phyloP scores from a whole-genome alignment of 2,797 vertebrate genomes.

The Muscicapa comitata region DNA sequence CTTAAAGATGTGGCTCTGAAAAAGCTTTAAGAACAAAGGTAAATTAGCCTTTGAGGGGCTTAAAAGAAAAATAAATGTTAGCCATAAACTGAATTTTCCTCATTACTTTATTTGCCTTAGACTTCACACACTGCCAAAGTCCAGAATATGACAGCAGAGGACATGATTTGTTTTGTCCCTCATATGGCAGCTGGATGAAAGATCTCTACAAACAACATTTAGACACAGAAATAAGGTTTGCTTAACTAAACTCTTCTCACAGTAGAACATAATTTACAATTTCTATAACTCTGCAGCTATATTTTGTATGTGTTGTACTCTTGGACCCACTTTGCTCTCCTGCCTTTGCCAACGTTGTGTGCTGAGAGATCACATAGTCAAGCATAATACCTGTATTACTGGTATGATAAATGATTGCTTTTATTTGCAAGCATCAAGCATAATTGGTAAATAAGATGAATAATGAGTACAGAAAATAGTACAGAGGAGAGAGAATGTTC shows the following conservation, averaged over 20 bases:
- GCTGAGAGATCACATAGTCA: background rate
- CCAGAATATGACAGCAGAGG: background rate
- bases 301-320: background rate
- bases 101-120: background rate
- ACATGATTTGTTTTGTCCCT: background rate
- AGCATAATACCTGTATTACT: background rate
- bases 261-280: background rate
- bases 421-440: background rate
- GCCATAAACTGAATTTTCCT: background rate
- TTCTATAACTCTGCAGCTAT: background rate
- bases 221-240: background rate
- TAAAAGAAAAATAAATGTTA: background rate
- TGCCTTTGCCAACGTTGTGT: background rate
- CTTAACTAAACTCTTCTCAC: background rate
- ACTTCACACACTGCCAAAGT: background rate
- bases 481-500: background rate
- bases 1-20: background rate
- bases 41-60: background rate
- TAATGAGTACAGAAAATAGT: background rate
- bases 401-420: background rate
- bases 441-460: background rate
- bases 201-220: background rate
- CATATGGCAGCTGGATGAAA: background rate
- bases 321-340: background rate
- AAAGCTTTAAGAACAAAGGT: background rate